Evolutionary conservation across 2,888 invertebrate genomes (phyloP).

Genomic region (Ferrisia virgata): DNA sequence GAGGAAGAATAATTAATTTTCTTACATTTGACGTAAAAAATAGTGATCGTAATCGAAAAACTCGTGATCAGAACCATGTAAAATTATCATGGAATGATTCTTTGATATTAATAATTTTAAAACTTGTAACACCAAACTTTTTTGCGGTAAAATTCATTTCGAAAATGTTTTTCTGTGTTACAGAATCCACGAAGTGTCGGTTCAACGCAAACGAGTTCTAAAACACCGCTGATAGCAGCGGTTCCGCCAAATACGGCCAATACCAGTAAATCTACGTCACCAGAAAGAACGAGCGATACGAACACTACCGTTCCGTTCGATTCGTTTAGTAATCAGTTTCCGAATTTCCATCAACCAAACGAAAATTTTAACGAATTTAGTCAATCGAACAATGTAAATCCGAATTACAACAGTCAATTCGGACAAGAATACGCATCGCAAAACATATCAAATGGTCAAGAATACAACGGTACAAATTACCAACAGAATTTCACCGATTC

Average conservation of each 20-base stretch:
- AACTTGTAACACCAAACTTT: too few relatives aligned
- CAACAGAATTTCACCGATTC: slow-evolving; percentile 29
- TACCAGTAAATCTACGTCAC: slow-evolving; percentile 33
- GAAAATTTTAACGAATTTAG: not conserved
- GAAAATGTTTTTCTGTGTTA: not conserved
- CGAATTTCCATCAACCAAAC: slow-evolving; percentile 12
- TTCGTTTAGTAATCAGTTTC: slow-evolving; percentile 33
- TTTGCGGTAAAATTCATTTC: too few relatives aligned
- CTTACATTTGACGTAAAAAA: too few relatives aligned
- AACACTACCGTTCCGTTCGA: slow-evolving; percentile 11
- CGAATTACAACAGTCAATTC: not conserved
- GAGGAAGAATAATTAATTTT: not conserved
- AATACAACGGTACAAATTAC: not conserved
- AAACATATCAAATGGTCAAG: not conserved
- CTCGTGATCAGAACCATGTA: too few relatives aligned
- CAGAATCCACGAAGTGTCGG: slow-evolving; percentile 36
- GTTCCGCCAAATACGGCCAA: slow-evolving; percentile 49
- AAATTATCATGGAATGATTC: too few relatives aligned
- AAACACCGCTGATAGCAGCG: slow-evolving; percentile 49
- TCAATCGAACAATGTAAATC: not conserved
- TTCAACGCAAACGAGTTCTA: slow-evolving; percentile 43
- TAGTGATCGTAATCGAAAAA: too few relatives aligned
- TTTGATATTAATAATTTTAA: too few relatives aligned
- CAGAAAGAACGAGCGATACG: not conserved
- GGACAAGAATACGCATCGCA: not conserved